Evolutionary conservation across 2,797 vertebrate species (phyloP).

Genomic region (Adelosebastes latens): DNA sequence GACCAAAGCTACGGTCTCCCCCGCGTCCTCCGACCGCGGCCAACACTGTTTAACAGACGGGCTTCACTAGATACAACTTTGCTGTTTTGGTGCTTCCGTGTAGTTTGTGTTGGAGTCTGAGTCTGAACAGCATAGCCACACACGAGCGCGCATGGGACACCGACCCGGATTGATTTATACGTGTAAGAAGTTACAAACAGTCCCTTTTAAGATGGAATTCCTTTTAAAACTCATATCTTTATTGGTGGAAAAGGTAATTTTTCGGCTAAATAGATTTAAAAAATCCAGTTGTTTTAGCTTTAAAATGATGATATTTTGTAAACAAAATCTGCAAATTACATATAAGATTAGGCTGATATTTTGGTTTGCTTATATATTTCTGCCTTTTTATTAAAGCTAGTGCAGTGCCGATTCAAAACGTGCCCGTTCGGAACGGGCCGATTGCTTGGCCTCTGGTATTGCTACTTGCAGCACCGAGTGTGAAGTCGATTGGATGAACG

Average conservation of each 20-base stretch:
- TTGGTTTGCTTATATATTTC: not conserved
- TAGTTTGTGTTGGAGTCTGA: too few relatives aligned
- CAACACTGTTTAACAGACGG: too few relatives aligned
- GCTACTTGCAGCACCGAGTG: not conserved
- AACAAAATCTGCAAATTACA: not conserved
- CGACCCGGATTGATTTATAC: too few relatives aligned
- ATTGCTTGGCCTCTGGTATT: not conserved
- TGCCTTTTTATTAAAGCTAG: not conserved
- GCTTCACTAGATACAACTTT: too few relatives aligned
- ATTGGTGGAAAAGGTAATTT: not conserved
- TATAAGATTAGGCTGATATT: not conserved
- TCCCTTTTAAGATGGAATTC: not conserved
- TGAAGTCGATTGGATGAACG: not conserved
- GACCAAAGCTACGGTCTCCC: too few relatives aligned
- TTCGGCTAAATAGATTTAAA: not conserved
- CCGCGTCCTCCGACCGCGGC: too few relatives aligned
- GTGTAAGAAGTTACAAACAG: too few relatives aligned
- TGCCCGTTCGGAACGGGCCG: too few relatives aligned
- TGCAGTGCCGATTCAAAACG: not conserved
- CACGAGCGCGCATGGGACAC: too few relatives aligned
- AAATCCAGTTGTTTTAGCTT: not conserved
- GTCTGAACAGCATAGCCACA: too few relatives aligned
- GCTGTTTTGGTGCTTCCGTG: too few relatives aligned
- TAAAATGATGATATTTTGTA: not conserved
- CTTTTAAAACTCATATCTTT: not conserved